Percentiles rank a stretch among this genome's conserved stretches.
Conservation (phyloP, 2,113 vertebrate genomes). For the Tachysurus fulvidraco region DNA sequence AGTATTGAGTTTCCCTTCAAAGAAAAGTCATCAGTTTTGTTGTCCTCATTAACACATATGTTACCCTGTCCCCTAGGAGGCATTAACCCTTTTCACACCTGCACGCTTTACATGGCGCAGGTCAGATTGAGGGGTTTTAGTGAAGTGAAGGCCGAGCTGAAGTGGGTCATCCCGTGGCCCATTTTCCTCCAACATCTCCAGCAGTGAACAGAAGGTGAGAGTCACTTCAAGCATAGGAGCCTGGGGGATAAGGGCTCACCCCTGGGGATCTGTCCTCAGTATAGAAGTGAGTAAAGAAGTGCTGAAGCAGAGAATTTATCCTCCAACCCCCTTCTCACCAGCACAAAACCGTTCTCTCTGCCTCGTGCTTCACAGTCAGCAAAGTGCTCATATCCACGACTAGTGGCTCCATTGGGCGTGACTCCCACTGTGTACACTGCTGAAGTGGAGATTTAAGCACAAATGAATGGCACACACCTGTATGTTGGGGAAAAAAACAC, state of each 20-base stretch:
- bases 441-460: conserved; percentile 59
- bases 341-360: conserved; percentile 69
- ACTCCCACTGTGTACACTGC: conserved; percentile 54
- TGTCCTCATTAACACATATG: conserved; percentile 35
- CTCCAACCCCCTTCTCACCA: conserved; percentile 59
- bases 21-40: neutral
- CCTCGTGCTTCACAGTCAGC: conserved; percentile 72
- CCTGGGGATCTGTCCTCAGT: conserved; percentile 71
- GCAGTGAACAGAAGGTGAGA: conserved; percentile 74
- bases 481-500: conserved; percentile 50
- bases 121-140: conserved; percentile 57
- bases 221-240: conserved; percentile 68
- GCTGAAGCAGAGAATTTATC: conserved; percentile 75
- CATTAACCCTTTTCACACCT: conserved; percentile 47
- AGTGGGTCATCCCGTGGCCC: conserved; percentile 73
- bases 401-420: conserved; percentile 65
- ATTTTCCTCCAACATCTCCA: conserved; percentile 61
- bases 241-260: conserved; percentile 61
- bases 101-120: conserved; percentile 51
- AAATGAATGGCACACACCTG: conserved; percentile 60
- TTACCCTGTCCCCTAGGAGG: neutral
- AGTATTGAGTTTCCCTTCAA: neutral
- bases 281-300: conserved; percentile 71
- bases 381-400: conserved; percentile 69
- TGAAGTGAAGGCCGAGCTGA: conserved; percentile 57